A percentile compares a stretch with the other conserved stretches of the same genome.
Conservation (phyloP, 2,888 invertebrate species). For the Acheta domesticus region DNA sequence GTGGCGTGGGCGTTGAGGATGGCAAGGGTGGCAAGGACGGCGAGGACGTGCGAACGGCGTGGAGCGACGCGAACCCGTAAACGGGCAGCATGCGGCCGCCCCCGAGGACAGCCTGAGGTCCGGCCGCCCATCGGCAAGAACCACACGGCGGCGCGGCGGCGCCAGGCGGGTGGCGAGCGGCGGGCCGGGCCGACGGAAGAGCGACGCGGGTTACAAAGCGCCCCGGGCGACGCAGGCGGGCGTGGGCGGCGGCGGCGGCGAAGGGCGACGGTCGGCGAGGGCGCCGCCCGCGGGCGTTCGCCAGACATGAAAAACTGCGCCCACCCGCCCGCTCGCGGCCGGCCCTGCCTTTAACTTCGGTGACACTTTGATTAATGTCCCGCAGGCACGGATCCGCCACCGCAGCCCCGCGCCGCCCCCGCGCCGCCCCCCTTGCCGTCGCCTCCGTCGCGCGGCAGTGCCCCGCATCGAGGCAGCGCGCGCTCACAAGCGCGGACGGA, state of each 20-base stretch:
- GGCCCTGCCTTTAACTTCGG: not conserved
- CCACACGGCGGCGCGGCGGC: no score
- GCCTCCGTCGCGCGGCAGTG: not conserved
- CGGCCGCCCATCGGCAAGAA: no score
- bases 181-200: no score
- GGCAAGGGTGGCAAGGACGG: no score
- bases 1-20: no score
- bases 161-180: no score
- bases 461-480: not conserved
- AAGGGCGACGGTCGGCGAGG: not conserved
- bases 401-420: not conserved
- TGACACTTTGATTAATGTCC: conserved; percentile 18
- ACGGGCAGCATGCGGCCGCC: no score
- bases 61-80: no score
- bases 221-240: no score
- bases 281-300: not conserved
- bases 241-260: not conserved
- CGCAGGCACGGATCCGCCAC: not conserved
- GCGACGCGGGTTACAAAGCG: no score
- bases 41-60: no score
- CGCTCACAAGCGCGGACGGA: not conserved
- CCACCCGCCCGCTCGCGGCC: conserved; percentile 4
- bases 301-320: not conserved
- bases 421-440: not conserved
- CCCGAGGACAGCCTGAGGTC: no score